Conservation (phyloP, 1,140 invertebrate species). For the Scaptomyza graminum region DNA sequence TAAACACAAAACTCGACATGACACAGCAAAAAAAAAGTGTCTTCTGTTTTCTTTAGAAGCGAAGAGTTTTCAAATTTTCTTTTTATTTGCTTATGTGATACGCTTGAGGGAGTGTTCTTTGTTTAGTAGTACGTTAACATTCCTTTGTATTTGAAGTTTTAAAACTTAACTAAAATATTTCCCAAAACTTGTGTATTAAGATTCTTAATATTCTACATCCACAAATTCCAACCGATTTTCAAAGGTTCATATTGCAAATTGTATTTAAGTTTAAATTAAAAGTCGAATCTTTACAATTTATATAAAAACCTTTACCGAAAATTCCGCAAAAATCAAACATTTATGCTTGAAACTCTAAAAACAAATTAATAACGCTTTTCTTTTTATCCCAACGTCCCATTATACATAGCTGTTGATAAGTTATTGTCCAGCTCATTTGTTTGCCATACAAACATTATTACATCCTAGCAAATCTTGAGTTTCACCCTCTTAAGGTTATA, state of each 20-base stretch:
- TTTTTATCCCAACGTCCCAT: background rate
- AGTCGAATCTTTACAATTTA: too few species aligned
- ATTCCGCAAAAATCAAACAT: too few species aligned
- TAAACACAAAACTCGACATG: conserved; percentile 19
- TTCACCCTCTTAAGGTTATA: background rate
- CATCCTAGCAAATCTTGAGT: background rate
- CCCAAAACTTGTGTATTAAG: too few species aligned
- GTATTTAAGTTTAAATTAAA: too few species aligned
- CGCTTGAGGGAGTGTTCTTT: background rate
- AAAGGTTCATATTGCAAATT: too few species aligned
- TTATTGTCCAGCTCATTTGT: conserved; percentile 21
- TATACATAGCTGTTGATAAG: background rate
- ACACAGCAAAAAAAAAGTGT: conserved; percentile 23
- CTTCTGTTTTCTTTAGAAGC: conserved; percentile 16
- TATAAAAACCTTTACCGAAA: too few species aligned
- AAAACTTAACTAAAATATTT: too few species aligned
- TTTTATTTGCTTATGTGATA: background rate
- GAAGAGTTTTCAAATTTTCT: background rate
- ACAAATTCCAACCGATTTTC: too few species aligned
- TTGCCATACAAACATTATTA: conserved; percentile 10
- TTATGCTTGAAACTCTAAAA: too few species aligned
- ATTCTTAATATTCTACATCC: too few species aligned
- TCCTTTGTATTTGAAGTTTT: too few species aligned
- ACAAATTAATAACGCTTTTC: background rate
- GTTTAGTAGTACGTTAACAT: background rate